Percentiles rank a stretch among this genome's conserved stretches.
Conservation (phyloP, 2,113 vertebrate genomes). For the Mohoua ochrocephala region DNA sequence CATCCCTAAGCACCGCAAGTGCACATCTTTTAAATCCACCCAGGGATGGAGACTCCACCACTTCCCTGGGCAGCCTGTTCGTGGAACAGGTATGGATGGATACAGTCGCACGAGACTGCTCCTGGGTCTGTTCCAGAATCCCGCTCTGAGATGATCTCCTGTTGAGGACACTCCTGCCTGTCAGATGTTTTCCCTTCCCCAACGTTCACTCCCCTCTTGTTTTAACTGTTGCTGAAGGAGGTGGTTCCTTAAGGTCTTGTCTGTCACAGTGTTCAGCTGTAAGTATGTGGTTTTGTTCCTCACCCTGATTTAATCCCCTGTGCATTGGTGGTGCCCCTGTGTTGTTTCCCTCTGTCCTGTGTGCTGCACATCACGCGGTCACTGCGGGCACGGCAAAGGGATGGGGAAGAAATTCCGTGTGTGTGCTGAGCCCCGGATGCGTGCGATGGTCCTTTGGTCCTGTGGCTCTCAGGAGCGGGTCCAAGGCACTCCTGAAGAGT, state of each 20-base stretch:
- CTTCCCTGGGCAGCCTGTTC: background rate
- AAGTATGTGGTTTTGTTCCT: background rate
- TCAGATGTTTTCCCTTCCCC: background rate
- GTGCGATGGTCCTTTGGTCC: background rate
- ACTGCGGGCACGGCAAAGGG: rapidly evolving
- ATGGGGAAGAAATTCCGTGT: background rate
- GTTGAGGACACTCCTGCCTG: background rate
- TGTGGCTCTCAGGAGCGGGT: background rate
- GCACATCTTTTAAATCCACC: background rate
- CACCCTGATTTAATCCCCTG: background rate
- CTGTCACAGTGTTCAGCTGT: background rate
- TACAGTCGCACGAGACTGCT: background rate
- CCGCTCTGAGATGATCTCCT: background rate
- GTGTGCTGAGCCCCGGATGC: background rate
- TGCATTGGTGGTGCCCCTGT: background rate
- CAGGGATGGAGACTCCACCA: background rate
- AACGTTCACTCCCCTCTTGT: background rate
- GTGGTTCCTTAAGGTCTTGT: background rate
- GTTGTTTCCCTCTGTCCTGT: background rate
- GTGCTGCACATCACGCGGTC: rapidly evolving
- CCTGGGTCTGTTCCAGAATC: background rate
- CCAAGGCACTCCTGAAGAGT: background rate
- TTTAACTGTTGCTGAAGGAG: background rate
- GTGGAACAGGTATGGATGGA: background rate
- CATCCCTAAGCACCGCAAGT: background rate